Base-by-base conservation (phyloP, 2,888 invertebrate species). In the Pelosia muscerda region DNA sequence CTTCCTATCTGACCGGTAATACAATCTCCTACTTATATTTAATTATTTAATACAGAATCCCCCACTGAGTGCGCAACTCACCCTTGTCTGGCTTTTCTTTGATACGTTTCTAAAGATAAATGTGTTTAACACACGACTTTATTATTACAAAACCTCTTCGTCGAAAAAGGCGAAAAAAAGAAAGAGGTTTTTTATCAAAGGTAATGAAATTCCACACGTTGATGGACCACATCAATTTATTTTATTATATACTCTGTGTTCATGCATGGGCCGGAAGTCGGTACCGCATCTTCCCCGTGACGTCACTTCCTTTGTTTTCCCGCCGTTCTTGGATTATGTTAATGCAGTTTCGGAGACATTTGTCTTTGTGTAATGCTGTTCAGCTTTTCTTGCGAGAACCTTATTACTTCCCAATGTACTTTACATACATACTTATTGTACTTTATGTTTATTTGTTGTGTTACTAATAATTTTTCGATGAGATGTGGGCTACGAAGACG, bases 321-420 rank as follows among this genome's bases (percentile, higher is more conserved):
- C 82, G 81, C 83, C 88, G 86, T 86, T 85, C 86, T 84, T 81
- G 90, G 92, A 93, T 93, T 94, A 94, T 93, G 93, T 88, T 92
- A 94, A 94, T 93, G 88, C 83, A 85, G 88, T 88, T 88, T 89
- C 90, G 80, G 84, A 89, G 89, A 92, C 92, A 93, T 93, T 93
- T 92, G 91, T 93, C 92, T 92, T 89, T 89, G 81, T 85, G 88
- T 91, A 92, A 92, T 91, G 85, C 89, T 59, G 38, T 59, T 63
- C 84, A 86, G 88, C 87, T 86, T 86, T 87, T 81, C 85, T 85
- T 78, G 81, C 69, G 78, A 75, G 77, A 83, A 85, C 87, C 83
- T 88, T 89, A 90, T 91, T 90, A 90, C 90, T 89, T 90, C 89
- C 83, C 88, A 81, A 90, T 89, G 86, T 86, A 86, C 81, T 88